These are phyloP conservation scores for Cosmia trapezina DNA, from an alignment of 2,888 invertebrate species.

Conservation along the genomic window DNA sequence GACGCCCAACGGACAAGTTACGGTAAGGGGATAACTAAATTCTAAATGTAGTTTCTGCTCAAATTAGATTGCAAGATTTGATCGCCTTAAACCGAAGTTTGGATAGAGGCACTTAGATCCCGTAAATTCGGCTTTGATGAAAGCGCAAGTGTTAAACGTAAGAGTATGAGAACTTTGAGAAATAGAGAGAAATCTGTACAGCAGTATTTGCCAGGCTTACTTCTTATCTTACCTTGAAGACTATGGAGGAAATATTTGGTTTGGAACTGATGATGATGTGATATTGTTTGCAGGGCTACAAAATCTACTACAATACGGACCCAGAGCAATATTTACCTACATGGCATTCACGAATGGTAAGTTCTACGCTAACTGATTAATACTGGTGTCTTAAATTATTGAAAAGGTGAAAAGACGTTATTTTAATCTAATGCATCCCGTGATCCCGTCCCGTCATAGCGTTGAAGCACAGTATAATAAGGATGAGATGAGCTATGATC, in stretches of 20 bases:
- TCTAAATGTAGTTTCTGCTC: slow-evolving; percentile 42
- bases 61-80: slow-evolving; percentile 61
- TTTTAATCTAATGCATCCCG: too few species aligned
- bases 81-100: slow-evolving; percentile 57
- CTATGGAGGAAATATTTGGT: too few species aligned
- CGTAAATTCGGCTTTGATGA: slow-evolving; percentile 46
- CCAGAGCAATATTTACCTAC: slow-evolving; percentile 96
- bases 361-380: slow-evolving; percentile 35
- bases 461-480: too few species aligned
- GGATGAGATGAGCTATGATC: too few species aligned
- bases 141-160: slow-evolving; percentile 38
- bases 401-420: too few species aligned
- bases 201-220: too few species aligned
- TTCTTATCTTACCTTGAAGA: too few species aligned
- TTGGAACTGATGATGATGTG: too few species aligned
- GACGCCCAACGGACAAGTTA: slow-evolving; percentile 99
- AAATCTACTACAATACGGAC: slow-evolving; percentile 98
- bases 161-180: too few species aligned
- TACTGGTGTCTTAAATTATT: too few species aligned
- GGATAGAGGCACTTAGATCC: slow-evolving; percentile 29
- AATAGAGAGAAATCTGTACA: too few species aligned
- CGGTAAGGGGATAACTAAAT: slow-evolving; percentile 90
- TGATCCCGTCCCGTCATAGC: too few species aligned
- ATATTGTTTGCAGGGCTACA: slow-evolving; percentile 96
- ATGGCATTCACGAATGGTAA: slow-evolving; percentile 97